phyloP scores from a whole-genome alignment of 2,113 vertebrate species.

The Athene cunicularia region DNA sequence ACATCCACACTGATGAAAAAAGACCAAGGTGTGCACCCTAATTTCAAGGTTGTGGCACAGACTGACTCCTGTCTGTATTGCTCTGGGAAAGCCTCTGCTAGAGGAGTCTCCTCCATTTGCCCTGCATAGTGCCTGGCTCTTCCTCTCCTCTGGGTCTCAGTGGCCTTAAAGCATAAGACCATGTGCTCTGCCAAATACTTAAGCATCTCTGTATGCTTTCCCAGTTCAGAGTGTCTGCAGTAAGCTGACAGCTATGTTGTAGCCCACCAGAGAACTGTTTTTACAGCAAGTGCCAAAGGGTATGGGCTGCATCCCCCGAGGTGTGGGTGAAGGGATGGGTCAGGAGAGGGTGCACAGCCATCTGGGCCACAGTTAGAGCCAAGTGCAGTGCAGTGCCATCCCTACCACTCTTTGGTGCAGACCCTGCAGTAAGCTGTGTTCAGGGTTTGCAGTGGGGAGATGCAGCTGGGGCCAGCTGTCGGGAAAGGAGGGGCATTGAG shows the following conservation, averaged over 20 bases:
- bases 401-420: neutral
- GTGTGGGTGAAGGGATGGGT: rapidly evolving
- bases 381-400: rapidly evolving
- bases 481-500: neutral
- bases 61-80: neutral
- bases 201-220: neutral
- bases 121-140: neutral
- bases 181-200: neutral
- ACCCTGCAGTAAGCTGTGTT: neutral
- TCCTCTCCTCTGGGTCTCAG: neutral
- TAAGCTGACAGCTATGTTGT: neutral
- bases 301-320: rapidly evolving
- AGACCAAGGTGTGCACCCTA: too few relatives aligned
- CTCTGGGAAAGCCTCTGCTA: neutral
- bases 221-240: neutral
- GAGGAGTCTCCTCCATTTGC: neutral
- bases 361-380: neutral
- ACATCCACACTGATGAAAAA: neutral
- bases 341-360: neutral
- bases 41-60: neutral
- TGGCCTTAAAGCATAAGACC: neutral
- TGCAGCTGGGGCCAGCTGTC: neutral
- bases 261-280: neutral
- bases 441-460: neutral
- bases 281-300: neutral